Evolutionary conservation across 2,113 vertebrate species (phyloP).

Genomic region (Austrofundulus limnaeus): DNA sequence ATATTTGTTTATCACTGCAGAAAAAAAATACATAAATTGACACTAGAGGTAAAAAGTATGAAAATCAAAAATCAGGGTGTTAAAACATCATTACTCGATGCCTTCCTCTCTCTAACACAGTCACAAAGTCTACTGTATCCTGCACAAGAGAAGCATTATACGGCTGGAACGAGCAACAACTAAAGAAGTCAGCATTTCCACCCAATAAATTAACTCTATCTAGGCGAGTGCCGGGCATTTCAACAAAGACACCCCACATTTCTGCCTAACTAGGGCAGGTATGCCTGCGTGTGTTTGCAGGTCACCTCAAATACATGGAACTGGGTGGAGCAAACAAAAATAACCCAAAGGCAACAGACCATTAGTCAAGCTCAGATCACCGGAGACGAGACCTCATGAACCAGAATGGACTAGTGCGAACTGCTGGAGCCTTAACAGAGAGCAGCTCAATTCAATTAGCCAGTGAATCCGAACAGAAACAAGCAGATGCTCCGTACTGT

Average conservation of each 20-base stretch:
- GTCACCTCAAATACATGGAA: conserved; percentile 24
- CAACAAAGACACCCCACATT: conserved; percentile 59
- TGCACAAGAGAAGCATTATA: conserved; percentile 50
- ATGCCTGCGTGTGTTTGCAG: conserved; percentile 21
- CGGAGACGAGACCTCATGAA: conserved; percentile 28
- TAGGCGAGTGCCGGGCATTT: background rate
- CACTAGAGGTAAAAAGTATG: conserved; percentile 1
- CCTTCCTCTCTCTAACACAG: background rate
- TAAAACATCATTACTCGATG: conserved; percentile 1
- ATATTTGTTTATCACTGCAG: background rate
- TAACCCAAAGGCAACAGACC: conserved; percentile 56
- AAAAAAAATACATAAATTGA: background rate
- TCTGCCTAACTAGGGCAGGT: conserved; percentile 47
- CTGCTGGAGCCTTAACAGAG: background rate
- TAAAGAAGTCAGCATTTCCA: conserved; percentile 29
- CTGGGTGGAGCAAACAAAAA: conserved; percentile 52
- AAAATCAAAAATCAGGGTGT: background rate
- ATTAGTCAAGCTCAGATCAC: conserved; percentile 51
- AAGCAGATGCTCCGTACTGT: background rate
- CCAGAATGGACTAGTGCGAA: conserved; percentile 6
- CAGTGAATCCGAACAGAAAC: conserved; percentile 12
- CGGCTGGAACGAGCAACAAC: conserved; percentile 21
- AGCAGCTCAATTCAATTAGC: conserved; percentile 6
- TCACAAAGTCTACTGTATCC: conserved; percentile 13
- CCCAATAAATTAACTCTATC: conserved; percentile 32